phyloP scores from a whole-genome alignment of 2,113 vertebrate genomes.

The Ailurus styani region DNA sequence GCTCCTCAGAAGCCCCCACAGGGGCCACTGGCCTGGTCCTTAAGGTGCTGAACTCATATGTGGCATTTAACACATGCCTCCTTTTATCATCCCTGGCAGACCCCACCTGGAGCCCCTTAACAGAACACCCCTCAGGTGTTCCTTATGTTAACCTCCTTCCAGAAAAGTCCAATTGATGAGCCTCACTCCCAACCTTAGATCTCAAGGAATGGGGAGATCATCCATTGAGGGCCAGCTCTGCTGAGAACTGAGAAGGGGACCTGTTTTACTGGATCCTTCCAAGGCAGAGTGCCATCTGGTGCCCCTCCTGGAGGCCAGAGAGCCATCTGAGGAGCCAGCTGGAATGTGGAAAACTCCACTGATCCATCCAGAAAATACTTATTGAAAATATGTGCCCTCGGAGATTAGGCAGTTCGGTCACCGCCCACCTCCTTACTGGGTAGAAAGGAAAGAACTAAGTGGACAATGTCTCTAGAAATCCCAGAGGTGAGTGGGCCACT shows the following conservation, averaged over 20 bases:
- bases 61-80: not conserved
- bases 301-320: not conserved
- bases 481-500: not conserved
- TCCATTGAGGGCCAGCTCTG: not conserved
- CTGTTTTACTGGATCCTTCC: not conserved
- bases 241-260: not conserved
- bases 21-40: not conserved
- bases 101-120: not conserved
- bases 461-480: not conserved
- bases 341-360: not conserved
- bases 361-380: not conserved
- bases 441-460: not conserved
- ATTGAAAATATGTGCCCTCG: not conserved
- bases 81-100: not conserved
- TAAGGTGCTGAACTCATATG: not conserved
- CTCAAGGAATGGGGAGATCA: not conserved
- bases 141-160: not conserved
- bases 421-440: fast-evolving
- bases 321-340: not conserved
- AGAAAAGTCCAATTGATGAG: not conserved
- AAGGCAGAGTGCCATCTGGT: not conserved
- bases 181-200: not conserved
- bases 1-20: not conserved
- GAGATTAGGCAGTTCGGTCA: not conserved
- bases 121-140: not conserved